Base-by-base conservation (phyloP, 2,888 invertebrate genomes). In the Cephus sareptanus region DNA sequence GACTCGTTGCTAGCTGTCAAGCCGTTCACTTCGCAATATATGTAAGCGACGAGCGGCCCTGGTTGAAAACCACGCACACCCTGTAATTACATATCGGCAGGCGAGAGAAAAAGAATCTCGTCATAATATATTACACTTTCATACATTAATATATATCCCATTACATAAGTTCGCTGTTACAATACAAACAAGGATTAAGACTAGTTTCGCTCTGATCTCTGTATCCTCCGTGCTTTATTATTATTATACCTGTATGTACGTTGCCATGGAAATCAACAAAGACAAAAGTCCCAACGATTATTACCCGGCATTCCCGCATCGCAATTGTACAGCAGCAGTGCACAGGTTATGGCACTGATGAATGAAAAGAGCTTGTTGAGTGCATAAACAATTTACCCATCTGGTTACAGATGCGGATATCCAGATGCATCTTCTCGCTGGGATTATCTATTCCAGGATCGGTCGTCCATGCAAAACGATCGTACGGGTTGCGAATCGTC, bases 401-500 rank as follows among this genome's bases (percentile, higher is more conserved):
- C 15, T 23, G 56, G 23, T 9, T 23, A 9, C 56, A 9, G 56
- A 23, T 56, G 56, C 23, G 56, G 56, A 56, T 9, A 9, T 23
- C 23, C 56, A 23, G 56, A 56, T 23, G 56, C 23, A 56, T 23
- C 56, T 56, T 56, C 56, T 23, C 9, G 23, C 56, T 15, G 2
- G 23, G 9, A 56, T 56, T 56, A 23, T 56, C 56, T 56, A 56
- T 56, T 56, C 23, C 56, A 56, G 3, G 56, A 56, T 23, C 23
- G 56, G 23, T 56, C 56, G 23, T 56, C 9, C 23, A 2, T 56
- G 56, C 56, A 56, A 56, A 56, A 56, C 56, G 56, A 9, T 56
- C 56, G 23, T 23, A 23, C 56, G 56, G 9, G 23, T 2, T 79
- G 79, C 79, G 79, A 82, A 79, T 78, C 80, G 80, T 79, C 78